Percentiles rank a stretch among this genome's conserved stretches.
Evolutionary conservation across 2,888 invertebrate species (phyloP).

Genomic region (Theretra japonica): DNA sequence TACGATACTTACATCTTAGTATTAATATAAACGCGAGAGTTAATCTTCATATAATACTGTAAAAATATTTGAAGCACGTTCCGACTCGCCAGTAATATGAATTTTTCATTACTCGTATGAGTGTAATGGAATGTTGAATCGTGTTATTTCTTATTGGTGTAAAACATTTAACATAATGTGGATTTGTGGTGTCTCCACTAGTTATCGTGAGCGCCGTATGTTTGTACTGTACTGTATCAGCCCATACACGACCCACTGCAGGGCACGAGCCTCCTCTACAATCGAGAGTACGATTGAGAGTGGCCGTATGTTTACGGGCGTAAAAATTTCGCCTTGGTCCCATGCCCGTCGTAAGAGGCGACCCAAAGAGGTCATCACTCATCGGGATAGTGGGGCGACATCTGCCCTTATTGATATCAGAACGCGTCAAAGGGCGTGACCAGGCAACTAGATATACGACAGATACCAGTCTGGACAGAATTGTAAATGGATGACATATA

Average conservation of each 20-base stretch:
- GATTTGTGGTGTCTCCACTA: neutral
- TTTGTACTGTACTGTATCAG: no score
- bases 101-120: neutral
- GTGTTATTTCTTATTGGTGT: constrained; percentile 2
- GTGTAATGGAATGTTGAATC: neutral
- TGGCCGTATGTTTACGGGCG: neutral
- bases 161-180: neutral
- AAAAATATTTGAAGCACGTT: neutral
- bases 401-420: no score
- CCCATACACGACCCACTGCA: no score
- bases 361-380: no score
- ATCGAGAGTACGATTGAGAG: no score
- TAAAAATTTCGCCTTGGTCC: neutral
- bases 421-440: no score
- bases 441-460: no score
- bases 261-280: no score
- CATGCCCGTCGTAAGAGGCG: no score
- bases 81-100: neutral
- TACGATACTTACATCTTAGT: neutral
- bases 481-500: no score
- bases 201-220: neutral
- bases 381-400: no score
- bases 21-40: neutral
- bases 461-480: no score
- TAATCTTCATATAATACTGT: neutral